Base-by-base conservation (phyloP, 2,113 vertebrate genomes). In the Brevimyrus niger region DNA sequence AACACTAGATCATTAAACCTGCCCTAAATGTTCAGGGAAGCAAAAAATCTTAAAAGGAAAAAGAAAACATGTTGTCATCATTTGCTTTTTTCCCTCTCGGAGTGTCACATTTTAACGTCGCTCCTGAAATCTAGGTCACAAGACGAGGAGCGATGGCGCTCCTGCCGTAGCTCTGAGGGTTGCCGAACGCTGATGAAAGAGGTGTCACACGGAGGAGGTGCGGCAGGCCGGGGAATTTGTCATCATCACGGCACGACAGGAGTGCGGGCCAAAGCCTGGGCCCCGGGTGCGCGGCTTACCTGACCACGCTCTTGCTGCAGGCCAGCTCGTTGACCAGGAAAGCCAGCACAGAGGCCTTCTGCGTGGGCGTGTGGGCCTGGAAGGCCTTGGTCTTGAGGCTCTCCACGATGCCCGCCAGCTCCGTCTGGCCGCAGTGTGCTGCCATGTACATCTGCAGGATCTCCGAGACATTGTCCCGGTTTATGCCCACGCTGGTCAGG, bases 371-470 rank as follows among this genome's bases (percentile, higher is more conserved):
- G 93, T 99, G 98, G 7, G 98, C 98, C 94, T 99, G 98, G 93
- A 99, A 99, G 91, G 98, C 97, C 95, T 98, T 99, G 89, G 98
- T 99, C 94, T 97, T 98, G 91, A 99, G 95, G 92, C 98, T 99
- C 92, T 95, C 91, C 80, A 94, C 92, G 87, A 96, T 90, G 89
- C 96, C 96, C 0, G 97, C 96, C 89, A 96, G 94, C 2, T 97
- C 97, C 0, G 97, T 97, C 90, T 98, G 97, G 89, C 96, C 96
- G 93, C 97, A 97, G 88, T 99, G 97, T 19, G 97, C 96, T 91
- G 97, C 97, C 98, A 99, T 98, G 94, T 98, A 98, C 93, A 99
- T 98, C 94, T 99, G 98, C 87, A 99, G 96, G 93, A 99, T 97
- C 96, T 99, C 98, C 0, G 98, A 99, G 80, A 99, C 98, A 13